phyloP scores from a whole-genome alignment of 2,113 vertebrate species.

The Brienomyrus longianalis region DNA sequence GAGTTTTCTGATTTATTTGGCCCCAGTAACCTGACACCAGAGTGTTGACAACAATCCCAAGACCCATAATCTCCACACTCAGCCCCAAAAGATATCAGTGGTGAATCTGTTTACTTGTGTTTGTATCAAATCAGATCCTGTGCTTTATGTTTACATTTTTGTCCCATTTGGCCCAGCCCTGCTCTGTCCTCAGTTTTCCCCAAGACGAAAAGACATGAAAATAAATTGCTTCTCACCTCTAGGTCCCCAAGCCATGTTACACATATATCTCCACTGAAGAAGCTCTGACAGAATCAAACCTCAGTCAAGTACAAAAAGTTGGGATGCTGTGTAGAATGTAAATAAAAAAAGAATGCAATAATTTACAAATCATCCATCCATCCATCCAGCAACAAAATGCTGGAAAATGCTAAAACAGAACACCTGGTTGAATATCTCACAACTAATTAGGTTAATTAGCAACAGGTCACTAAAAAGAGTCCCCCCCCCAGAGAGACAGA shows the following conservation, averaged over 20 bases:
- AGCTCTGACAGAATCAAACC: background rate
- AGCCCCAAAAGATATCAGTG: background rate
- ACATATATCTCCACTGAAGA: background rate
- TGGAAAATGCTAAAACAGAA: too few relatives aligned
- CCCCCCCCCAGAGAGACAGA: background rate
- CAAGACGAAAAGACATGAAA: background rate
- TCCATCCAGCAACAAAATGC: too few relatives aligned
- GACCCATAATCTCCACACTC: background rate
- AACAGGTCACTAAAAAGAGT: background rate
- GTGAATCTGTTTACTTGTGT: background rate
- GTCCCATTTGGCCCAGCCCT: background rate
- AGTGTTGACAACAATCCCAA: background rate
- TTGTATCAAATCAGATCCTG: background rate
- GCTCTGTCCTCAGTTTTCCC: background rate
- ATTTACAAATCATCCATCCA: background rate
- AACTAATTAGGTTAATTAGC: background rate
- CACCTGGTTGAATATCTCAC: too few relatives aligned
- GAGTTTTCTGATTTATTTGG: background rate
- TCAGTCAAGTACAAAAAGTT: background rate
- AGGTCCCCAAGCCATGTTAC: background rate
- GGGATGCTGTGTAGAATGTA: background rate
- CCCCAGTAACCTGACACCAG: background rate
- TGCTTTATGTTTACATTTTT: background rate
- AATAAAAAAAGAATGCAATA: background rate
- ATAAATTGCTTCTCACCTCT: background rate